phyloP scores from a whole-genome alignment of 2,888 invertebrate species.

The Aporophyla nigra region DNA sequence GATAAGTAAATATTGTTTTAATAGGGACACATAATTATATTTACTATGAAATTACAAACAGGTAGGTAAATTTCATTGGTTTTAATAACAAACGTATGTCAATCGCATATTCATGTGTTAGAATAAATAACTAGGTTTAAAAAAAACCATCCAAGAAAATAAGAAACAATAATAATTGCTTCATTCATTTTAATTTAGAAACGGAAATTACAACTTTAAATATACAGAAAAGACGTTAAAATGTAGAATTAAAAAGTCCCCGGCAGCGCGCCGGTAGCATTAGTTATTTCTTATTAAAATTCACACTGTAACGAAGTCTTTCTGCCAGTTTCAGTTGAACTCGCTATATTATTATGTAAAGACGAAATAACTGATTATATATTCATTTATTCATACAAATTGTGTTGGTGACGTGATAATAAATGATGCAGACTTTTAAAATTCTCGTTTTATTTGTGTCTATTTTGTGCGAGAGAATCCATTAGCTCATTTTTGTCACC shows the following conservation, averaged over 20 bases:
- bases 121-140: not conserved
- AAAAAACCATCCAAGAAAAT: not conserved
- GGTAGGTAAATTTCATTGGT: not conserved
- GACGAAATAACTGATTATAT: conserved; percentile 54
- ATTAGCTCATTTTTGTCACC: conserved; percentile 67
- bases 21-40: not conserved
- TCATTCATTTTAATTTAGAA: conserved; percentile 8
- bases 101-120: not conserved
- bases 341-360: conserved; percentile 55
- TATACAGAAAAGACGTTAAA: conserved; percentile 38
- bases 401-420: conserved; percentile 61
- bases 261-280: conserved; percentile 21
- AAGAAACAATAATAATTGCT: not conserved
- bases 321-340: conserved; percentile 39
- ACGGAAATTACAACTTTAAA: conserved; percentile 10
- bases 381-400: conserved; percentile 64
- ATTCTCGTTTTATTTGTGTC: conserved; percentile 61
- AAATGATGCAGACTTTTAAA: conserved; percentile 59
- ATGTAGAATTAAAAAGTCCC: conserved; percentile 29
- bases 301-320: conserved; percentile 50
- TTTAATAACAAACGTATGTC: not conserved
- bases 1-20: not conserved
- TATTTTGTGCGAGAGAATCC: conserved; percentile 62
- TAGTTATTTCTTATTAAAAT: conserved; percentile 57
- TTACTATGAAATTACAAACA: not conserved